Evolutionary conservation across 2,113 vertebrate species (phyloP).

Genomic region (Todiramphus chloris): DNA sequence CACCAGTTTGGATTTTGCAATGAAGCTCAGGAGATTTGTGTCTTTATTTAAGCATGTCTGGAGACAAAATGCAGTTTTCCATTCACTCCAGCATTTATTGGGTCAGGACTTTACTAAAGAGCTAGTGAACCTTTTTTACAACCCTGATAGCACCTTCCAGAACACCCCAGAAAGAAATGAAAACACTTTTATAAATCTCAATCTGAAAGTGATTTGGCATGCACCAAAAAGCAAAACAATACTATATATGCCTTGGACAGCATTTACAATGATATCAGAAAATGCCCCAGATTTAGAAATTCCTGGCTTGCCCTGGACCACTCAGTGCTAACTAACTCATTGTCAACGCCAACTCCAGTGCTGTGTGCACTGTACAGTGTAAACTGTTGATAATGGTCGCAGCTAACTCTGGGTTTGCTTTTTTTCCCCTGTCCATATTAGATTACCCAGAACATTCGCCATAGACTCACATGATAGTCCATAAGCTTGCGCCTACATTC

Average conservation of each 20-base stretch:
- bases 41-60: background rate
- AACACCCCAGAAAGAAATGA: background rate
- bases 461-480: background rate
- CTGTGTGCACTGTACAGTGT: background rate
- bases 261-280: background rate
- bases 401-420: background rate
- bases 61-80: background rate
- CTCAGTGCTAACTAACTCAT: background rate
- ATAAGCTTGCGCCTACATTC: background rate
- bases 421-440: background rate
- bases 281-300: background rate
- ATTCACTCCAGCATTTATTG: background rate
- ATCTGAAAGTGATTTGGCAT: background rate
- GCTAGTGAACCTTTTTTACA: background rate
- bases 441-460: background rate
- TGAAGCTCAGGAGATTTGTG: background rate
- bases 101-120: background rate
- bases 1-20: background rate
- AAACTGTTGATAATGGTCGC: background rate
- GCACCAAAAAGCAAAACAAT: background rate
- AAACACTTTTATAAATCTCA: background rate
- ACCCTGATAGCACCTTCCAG: background rate
- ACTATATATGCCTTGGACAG: background rate
- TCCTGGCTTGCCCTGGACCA: background rate
- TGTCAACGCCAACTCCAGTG: background rate